A percentile compares a stretch with the other conserved stretches of the same genome.
These are phyloP conservation scores for Elysia chlorotica DNA, from an alignment of 1,140 invertebrate genomes.

Conservation along the genomic window DNA sequence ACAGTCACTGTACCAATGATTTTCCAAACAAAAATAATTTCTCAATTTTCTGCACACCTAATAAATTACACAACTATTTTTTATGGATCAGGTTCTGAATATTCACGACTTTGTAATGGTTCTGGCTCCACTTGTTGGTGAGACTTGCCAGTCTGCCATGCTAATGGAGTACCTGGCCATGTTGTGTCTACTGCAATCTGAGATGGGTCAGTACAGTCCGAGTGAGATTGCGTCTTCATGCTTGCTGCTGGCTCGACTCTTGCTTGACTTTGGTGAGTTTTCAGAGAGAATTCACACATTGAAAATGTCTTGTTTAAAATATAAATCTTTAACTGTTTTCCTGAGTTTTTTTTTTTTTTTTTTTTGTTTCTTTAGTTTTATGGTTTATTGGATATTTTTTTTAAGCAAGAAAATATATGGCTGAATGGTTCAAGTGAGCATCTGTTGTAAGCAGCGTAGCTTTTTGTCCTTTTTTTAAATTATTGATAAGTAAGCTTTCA, in stretches of 20 bases:
- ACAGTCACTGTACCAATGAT: too few relatives aligned
- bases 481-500: too few relatives aligned
- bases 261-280: constrained; percentile 46
- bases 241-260: constrained; percentile 49
- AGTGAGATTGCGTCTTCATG: constrained; percentile 52
- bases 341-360: too few relatives aligned
- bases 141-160: constrained; percentile 33
- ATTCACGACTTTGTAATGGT: constrained; percentile 53
- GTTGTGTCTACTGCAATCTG: constrained; percentile 53
- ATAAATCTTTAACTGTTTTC: too few relatives aligned
- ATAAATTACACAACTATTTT: not conserved
- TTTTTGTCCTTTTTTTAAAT: too few relatives aligned
- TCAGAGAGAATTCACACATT: too few relatives aligned
- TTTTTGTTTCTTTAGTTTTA: too few relatives aligned
- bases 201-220: constrained; percentile 54
- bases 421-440: too few relatives aligned
- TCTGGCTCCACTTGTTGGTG: constrained; percentile 36
- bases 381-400: too few relatives aligned
- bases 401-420: too few relatives aligned
- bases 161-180: constrained; percentile 57
- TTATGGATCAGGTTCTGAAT: constrained; percentile 34
- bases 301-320: too few relatives aligned
- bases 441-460: too few relatives aligned
- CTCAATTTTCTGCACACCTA: not conserved
- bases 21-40: not conserved